These are phyloP conservation scores for Drosophila anomelani DNA, from an alignment of 2,888 invertebrate genomes.

Conservation along the genomic window DNA sequence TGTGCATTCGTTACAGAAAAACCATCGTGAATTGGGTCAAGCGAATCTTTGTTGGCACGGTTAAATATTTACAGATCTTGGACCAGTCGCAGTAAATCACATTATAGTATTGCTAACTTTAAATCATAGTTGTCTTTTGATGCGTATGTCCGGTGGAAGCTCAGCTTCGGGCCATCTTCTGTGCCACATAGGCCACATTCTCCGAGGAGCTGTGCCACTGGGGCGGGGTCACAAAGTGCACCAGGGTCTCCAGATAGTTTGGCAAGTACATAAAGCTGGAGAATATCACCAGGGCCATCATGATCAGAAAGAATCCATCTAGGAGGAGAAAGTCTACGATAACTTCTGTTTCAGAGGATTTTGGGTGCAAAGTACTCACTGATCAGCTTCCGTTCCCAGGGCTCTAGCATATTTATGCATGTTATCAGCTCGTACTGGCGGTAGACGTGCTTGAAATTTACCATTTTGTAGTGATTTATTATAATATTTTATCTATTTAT, in stretches of 20 bases:
- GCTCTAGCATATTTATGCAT: slow-evolving; percentile 85
- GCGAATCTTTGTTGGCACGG: slow-evolving; percentile 56
- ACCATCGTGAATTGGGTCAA: slow-evolving; percentile 55
- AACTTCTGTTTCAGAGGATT: neutral
- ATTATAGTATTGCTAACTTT: slow-evolving; percentile 48
- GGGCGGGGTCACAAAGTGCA: slow-evolving; percentile 79
- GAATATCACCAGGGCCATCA: slow-evolving; percentile 86
- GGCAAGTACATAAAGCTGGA: slow-evolving; percentile 87
- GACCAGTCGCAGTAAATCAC: slow-evolving; percentile 68
- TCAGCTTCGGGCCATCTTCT: slow-evolving; percentile 75
- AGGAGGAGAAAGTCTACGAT: neutral
- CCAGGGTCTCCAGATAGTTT: slow-evolving; percentile 85
- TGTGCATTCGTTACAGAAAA: slow-evolving; percentile 57
- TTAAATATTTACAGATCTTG: slow-evolving; percentile 65
- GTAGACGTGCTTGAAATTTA: slow-evolving; percentile 77
- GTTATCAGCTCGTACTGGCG: slow-evolving; percentile 85
- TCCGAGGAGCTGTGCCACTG: slow-evolving; percentile 42
- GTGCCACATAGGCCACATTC: slow-evolving; percentile 60
- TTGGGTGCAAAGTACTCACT: slow-evolving; percentile 73
- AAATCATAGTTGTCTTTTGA: slow-evolving; percentile 50
- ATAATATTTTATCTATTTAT: slow-evolving; percentile 4
- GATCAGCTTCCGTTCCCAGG: slow-evolving; percentile 85
- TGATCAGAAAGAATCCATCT: slow-evolving; percentile 85
- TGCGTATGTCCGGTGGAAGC: neutral
- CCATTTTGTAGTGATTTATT: slow-evolving; percentile 38